phyloP scores from a whole-genome alignment of 1,140 invertebrate genomes.

The Cyrtorhinus lividipennis region DNA sequence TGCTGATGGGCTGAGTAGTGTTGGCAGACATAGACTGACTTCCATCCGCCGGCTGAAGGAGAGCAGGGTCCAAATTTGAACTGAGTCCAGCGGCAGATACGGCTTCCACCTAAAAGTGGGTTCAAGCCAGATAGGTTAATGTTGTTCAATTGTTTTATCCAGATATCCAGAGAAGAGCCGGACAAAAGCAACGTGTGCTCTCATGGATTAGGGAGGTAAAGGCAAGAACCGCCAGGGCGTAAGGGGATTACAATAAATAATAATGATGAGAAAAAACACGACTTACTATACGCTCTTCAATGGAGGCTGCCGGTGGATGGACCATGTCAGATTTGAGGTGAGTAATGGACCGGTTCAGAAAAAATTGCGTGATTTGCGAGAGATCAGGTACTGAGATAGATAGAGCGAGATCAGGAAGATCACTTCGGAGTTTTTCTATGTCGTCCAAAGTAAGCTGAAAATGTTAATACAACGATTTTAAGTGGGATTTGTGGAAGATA shows the following conservation, averaged over 20 bases:
- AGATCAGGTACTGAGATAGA: slow-evolving; percentile 45
- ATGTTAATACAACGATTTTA: slow-evolving; percentile 12
- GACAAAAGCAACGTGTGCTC: not conserved
- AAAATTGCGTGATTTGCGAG: slow-evolving; percentile 53
- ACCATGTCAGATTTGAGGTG: slow-evolving; percentile 19
- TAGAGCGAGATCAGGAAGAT: slow-evolving; percentile 44
- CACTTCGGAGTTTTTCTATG: slow-evolving; percentile 44
- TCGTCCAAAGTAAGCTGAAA: slow-evolving; percentile 42
- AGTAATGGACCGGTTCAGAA: slow-evolving; percentile 35
- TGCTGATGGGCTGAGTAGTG: slow-evolving; percentile 22
- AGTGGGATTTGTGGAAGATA: not conserved
- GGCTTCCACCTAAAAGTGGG: slow-evolving; percentile 28
- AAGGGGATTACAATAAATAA: not conserved
- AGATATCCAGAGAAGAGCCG: too few species aligned
- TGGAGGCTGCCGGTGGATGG: slow-evolving; percentile 12
- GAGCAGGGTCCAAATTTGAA: slow-evolving; percentile 29
- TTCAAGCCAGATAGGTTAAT: too few species aligned
- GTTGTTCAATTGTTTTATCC: too few species aligned
- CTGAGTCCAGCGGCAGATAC: slow-evolving; percentile 30
- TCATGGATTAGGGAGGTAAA: not conserved
- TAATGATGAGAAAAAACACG: too few species aligned
- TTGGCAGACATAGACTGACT: slow-evolving; percentile 28
- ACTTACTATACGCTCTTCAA: slow-evolving; percentile 23
- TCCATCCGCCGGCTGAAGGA: slow-evolving; percentile 29
- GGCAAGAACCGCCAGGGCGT: not conserved